These are phyloP conservation scores for Sipha maydis DNA, from an alignment of 2,888 invertebrate species.

Conservation along the genomic window DNA sequence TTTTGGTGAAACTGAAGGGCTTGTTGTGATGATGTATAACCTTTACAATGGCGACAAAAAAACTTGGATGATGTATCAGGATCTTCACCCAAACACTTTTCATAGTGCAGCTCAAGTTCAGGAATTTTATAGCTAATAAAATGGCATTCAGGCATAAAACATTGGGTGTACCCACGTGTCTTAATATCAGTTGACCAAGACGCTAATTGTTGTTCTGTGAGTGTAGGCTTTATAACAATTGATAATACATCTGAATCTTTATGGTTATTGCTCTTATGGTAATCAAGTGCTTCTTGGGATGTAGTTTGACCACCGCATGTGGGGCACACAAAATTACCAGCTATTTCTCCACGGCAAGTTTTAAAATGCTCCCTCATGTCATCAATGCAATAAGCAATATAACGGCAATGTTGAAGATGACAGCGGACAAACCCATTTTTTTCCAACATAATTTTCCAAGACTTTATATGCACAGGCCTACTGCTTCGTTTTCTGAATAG, in stretches of 20 bases:
- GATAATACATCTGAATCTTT: slow-evolving; percentile 53
- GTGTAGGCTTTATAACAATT: slow-evolving; percentile 49
- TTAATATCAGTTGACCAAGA: slow-evolving; percentile 52
- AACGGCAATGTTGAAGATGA: slow-evolving; percentile 65
- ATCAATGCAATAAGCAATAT: slow-evolving; percentile 65
- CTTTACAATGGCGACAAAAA: slow-evolving; percentile 56
- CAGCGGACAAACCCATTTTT: slow-evolving; percentile 65
- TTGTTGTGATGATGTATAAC: slow-evolving; percentile 57
- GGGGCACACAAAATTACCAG: slow-evolving; percentile 53
- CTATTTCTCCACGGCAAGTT: slow-evolving; percentile 58
- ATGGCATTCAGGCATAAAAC: slow-evolving; percentile 57
- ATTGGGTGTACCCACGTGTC: slow-evolving; percentile 53
- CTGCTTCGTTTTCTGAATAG: slow-evolving; percentile 55
- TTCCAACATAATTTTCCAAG: slow-evolving; percentile 65
- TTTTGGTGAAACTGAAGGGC: slow-evolving; percentile 56
- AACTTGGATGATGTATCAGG: slow-evolving; percentile 54
- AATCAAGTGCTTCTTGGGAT: slow-evolving; percentile 54
- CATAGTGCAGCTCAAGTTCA: slow-evolving; percentile 47
- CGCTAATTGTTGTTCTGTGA: slow-evolving; percentile 27
- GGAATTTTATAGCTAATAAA: slow-evolving; percentile 51
- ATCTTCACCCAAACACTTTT: slow-evolving; percentile 55
- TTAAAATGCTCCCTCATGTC: slow-evolving; percentile 65
- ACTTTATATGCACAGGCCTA: slow-evolving; percentile 63
- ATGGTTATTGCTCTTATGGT: slow-evolving; percentile 51
- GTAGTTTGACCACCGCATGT: slow-evolving; percentile 57